Percentiles rank a stretch among this genome's conserved stretches.
Conservation (phyloP, 2,888 invertebrate species). For the Marronus borbonicus region DNA sequence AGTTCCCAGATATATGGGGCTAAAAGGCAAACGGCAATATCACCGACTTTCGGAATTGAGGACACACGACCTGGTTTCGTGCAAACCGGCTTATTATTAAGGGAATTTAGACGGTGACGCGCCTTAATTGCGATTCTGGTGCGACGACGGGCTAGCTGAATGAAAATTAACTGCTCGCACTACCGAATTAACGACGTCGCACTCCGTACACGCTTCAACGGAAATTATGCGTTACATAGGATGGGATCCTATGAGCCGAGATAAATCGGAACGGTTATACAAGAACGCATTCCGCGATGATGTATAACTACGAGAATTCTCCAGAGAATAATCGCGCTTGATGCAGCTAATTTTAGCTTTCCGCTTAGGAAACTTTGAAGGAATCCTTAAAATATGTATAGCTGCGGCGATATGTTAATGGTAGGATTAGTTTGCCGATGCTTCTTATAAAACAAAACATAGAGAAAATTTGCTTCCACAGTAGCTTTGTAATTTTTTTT, state of each 20-base stretch:
- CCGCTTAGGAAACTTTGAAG: no score
- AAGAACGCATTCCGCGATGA: background rate
- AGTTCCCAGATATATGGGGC: background rate
- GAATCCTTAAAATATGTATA: no score
- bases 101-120: conserved; percentile 22
- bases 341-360: conserved; percentile 8
- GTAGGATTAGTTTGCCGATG: no score
- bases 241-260: background rate
- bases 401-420: no score
- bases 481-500: no score
- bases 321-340: conserved; percentile 7
- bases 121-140: conserved; percentile 43
- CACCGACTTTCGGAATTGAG: conserved; percentile 19
- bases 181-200: conserved; percentile 27
- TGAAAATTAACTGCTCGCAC: conserved; percentile 42
- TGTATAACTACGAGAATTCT: background rate
- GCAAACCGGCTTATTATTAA: conserved; percentile 35
- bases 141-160: conserved; percentile 20
- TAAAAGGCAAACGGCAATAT: background rate
- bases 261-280: conserved; percentile 1
- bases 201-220: conserved; percentile 28
- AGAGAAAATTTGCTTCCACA: no score
- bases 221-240: conserved; percentile 34
- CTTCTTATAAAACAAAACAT: no score
- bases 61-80: conserved; percentile 31